Base-by-base conservation (phyloP, 1,140 invertebrate species). In the Habropoda laboriosa region DNA sequence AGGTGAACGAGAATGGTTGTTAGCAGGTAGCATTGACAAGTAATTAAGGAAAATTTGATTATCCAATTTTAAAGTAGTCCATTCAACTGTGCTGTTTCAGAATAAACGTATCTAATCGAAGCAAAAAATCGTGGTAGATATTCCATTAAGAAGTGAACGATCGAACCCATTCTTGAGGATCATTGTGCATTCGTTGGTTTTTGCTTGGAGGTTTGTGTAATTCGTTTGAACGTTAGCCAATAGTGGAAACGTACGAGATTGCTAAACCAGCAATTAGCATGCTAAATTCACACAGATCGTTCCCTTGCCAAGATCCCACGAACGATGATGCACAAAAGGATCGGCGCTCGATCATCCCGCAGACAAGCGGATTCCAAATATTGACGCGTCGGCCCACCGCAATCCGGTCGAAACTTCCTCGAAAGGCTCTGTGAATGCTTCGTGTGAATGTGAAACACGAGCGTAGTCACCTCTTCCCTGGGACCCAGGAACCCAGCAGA, bases 301-400 rank as follows among this genome's bases (percentile, higher is more conserved):
- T 47, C 42, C 42, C 45, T 16, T 45, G 38, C 30, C 40, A 49
- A 7, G 8, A 47, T 71, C 55, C 66, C 66, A 60, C 30, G 42
- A 38, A 27, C 12, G 18, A 55, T 16, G 18, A 49, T 1, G 10
- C 30, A 49, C n/a, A 18, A 27, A 35, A 53, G 53, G 30, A 70
- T 81, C 64, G 16, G 3, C 60, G 61, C 16, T 80, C 78, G 72
- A 78, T 85, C 72, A 85, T 77, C 40, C 45, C 40, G 16, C 27
- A n/a, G 66, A 80, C 71, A 81, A 72, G 55, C 58, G 67, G 60
- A 80, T 79, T 87, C 78, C 82, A 87, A 87, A 87, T 87, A 87
- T 86, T 87, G 86, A 87, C 82, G 70, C 45, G 24, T 24, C 27
- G 51, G 55, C 61, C 71, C 76, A 64, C 60, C 82, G 82, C 76